phyloP scores from a whole-genome alignment of 1,140 invertebrate species.

The Polyergus mexicanus region DNA sequence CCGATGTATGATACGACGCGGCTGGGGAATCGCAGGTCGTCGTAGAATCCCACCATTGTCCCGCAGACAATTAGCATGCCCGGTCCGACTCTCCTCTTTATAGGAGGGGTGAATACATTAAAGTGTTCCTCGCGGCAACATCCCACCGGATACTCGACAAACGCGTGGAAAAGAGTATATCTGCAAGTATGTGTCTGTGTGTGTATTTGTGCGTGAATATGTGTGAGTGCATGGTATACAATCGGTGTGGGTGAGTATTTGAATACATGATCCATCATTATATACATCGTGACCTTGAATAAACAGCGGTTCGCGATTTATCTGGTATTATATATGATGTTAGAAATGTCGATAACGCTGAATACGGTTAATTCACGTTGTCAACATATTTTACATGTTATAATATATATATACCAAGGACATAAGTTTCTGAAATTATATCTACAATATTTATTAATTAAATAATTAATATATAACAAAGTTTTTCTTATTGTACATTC shows the following conservation, averaged over 20 bases:
- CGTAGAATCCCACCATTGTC: slow-evolving; percentile 77
- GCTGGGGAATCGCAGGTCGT: slow-evolving; percentile 68
- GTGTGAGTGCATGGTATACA: background rate
- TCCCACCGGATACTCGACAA: slow-evolving; percentile 68
- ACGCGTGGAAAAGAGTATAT: slow-evolving; percentile 68
- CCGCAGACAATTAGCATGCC: slow-evolving; percentile 77
- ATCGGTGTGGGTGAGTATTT: slow-evolving; percentile 13
- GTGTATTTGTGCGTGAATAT: background rate
- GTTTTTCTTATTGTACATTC: too few relatives aligned
- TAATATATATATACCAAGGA: too few relatives aligned
- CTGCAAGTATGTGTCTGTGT: slow-evolving; percentile 6
- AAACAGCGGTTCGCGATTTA: background rate
- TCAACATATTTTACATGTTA: too few relatives aligned
- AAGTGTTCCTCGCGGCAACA: slow-evolving; percentile 63
- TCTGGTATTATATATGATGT: background rate
- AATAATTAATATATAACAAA: too few relatives aligned
- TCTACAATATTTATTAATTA: too few relatives aligned
- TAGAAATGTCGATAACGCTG: background rate
- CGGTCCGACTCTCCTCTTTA: slow-evolving; percentile 68
- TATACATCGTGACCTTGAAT: slow-evolving; percentile 14
- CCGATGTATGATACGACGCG: slow-evolving; percentile 66
- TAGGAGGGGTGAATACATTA: slow-evolving; percentile 78
- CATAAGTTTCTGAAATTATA: too few relatives aligned
- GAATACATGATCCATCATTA: slow-evolving; percentile 31
- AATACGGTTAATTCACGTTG: too few relatives aligned